A percentile compares a stretch with the other conserved stretches of the same genome.
Evolutionary conservation across 2,888 invertebrate genomes (phyloP).

Genomic region (Hydraecia micacea): DNA sequence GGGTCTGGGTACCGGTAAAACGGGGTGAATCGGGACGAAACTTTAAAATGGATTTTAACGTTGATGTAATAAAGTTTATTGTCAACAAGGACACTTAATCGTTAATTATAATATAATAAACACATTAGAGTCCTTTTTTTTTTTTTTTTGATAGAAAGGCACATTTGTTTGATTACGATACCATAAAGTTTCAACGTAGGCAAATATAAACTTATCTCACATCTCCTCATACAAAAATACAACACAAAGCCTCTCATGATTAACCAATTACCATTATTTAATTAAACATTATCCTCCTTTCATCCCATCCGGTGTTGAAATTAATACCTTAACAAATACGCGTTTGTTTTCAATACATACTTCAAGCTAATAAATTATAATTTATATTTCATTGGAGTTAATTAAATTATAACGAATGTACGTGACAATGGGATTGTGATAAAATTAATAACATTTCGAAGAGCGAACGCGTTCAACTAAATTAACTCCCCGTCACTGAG

Average conservation of each 20-base stretch:
- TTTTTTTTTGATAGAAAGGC: not conserved
- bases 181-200: not conserved
- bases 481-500: conserved; percentile 58
- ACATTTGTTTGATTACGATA: not conserved
- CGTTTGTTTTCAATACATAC: conserved; percentile 50
- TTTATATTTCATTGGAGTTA: conserved; percentile 54
- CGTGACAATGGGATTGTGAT: conserved; percentile 62
- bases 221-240: not conserved
- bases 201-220: not conserved
- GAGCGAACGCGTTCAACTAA: conserved; percentile 55
- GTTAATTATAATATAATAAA: too few species aligned
- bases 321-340: conserved; percentile 45
- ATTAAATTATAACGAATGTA: conserved; percentile 63
- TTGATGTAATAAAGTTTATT: too few species aligned
- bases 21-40: too few species aligned
- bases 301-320: conserved; percentile 34
- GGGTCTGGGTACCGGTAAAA: too few species aligned
- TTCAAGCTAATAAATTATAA: conserved; percentile 55
- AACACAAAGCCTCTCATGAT: not conserved
- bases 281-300: conserved; percentile 7
- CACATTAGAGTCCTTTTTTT: too few species aligned
- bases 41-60: too few species aligned
- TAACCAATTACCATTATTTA: conserved; percentile 27
- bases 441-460: conserved; percentile 63
- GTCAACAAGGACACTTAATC: too few species aligned